Percentiles rank a stretch among this genome's conserved stretches.
Evolutionary conservation across 1,140 invertebrate species (phyloP).

Genomic region (Nasonia giraulti): DNA sequence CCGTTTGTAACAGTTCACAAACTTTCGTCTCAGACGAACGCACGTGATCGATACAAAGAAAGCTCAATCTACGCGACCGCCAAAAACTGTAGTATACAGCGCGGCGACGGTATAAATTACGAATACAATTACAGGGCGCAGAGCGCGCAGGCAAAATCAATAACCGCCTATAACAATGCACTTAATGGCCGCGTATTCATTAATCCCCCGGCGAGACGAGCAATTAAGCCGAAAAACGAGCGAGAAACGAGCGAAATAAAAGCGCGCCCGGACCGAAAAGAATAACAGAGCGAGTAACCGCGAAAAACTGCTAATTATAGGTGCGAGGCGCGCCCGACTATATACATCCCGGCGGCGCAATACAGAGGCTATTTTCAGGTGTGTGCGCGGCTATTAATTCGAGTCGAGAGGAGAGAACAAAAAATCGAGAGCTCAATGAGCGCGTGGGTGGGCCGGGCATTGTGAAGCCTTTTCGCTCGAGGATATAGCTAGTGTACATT

Average conservation of each 20-base stretch:
- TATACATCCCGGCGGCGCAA: background rate
- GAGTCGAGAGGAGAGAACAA: background rate
- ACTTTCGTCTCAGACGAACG: background rate
- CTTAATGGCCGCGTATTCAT: background rate
- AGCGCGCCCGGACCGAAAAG: background rate
- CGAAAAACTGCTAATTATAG: background rate
- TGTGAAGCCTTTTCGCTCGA: background rate
- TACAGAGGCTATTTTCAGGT: background rate
- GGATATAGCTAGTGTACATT: background rate
- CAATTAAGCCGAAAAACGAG: no score
- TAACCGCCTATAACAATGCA: constrained; percentile 5
- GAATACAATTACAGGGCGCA: background rate
- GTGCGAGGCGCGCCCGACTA: no score
- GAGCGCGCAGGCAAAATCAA: constrained; percentile 1
- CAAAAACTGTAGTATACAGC: background rate
- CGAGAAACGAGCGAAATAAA: background rate
- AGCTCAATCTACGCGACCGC: background rate
- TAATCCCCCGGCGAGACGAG: background rate
- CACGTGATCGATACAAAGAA: background rate
- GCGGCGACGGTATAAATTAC: background rate
- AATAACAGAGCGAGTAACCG: background rate
- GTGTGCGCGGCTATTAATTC: background rate
- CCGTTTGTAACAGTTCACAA: background rate
- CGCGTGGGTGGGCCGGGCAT: background rate
- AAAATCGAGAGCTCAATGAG: background rate